Base-by-base conservation (phyloP, 2,113 vertebrate genomes). In the Psilopsiagon aymara region DNA sequence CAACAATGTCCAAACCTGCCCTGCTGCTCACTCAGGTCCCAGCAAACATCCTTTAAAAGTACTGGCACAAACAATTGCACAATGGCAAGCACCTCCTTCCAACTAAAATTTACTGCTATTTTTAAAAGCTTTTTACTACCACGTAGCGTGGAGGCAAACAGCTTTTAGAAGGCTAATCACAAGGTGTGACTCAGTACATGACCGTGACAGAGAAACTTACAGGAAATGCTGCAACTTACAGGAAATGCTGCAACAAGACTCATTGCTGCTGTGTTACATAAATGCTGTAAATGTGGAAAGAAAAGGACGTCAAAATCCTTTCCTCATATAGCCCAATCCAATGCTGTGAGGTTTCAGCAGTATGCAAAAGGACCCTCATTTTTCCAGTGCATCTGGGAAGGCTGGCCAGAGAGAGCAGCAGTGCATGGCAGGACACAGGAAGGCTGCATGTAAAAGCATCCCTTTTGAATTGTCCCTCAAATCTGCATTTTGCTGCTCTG, bases 401-500 rank as follows among this genome's bases (percentile, higher is more conserved):
- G 24, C 47, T 51, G 59, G 71, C 41, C 52, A 41, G 21, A 24
- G 53, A 0, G 23, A 79, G 66, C 27, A 79, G 89, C 2, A 2
- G 51, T 39, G 62, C 33, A 14, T 7, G 62, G 44, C n/a, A 62
- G 46, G 29, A 64, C 59, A 60, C 5, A 12, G 76, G 53, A n/a
- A 53, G 44, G 52, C 13, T 21, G 9, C 1, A 2, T 1, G 1
- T 41, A 49, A 0, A 0, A 80, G 33, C 15, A 10, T 46, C 13
- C 25, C 46, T 83, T 86, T 78, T 49, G 51, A 66, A 66, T 23
- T 14, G 69, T 44, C 15, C 76, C 33, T 76, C 53, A 52, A 52
- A 53, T 41, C 60, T 21, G 37, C 3, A 0, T 39, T 74, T 69
- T 35, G 21, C 44, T 70, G 37, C 71, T 27, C 43, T 51, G 18